Base-by-base conservation (phyloP, 64 coral and sea anemone species). In the Cladopsammia gracilis region DNA sequence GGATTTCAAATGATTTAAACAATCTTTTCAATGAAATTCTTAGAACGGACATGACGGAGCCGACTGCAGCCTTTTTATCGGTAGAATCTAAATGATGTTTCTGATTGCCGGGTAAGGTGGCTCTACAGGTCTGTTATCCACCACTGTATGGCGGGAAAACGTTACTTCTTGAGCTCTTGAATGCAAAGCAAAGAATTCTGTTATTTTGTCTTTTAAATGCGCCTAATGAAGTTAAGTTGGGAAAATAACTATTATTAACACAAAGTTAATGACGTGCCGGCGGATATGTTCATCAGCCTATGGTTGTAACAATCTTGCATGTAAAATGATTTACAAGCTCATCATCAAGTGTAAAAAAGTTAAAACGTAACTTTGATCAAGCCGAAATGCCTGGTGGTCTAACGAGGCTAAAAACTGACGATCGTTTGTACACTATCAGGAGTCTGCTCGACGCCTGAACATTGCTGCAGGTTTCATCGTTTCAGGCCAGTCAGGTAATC, bases 1-100 rank as follows among this genome's bases (percentile, higher is more conserved):
- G 7, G 34, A 60, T 64, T 82, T 82, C 18, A 64, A 64, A 82
- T 82, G 34, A 82, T 82, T 82, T 56, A 43, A 62, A 79, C 77
- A 15, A 24, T 13, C 52, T 62, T 5, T 56, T 56, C 1, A 56
- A 56, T 56, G 6, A 62, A 82, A 64, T 82, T 82, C 15, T 44
- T n/a, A 20, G 3, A 16, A 1, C 58, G 25, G 78, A 82, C 19
- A 46, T 25, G 23, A 47, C 7, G 59, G 58, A 64, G 78, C 78
- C 77, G 57, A 56, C 43, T 42, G 16, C 25, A 62, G 2, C 7
- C 1, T 47, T 3, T 82, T 82, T 82, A 59, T 82, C 78, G 0
- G 58, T 11, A 16, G 20, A 64, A 64, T 64, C 78, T 26, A 44
- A 34, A 56, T 24, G 6, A n/a, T 45, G 8, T 81, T 45, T 45